Evolutionary conservation across 2,888 invertebrate species (phyloP).

Genomic region (Plemyria rubiginata): DNA sequence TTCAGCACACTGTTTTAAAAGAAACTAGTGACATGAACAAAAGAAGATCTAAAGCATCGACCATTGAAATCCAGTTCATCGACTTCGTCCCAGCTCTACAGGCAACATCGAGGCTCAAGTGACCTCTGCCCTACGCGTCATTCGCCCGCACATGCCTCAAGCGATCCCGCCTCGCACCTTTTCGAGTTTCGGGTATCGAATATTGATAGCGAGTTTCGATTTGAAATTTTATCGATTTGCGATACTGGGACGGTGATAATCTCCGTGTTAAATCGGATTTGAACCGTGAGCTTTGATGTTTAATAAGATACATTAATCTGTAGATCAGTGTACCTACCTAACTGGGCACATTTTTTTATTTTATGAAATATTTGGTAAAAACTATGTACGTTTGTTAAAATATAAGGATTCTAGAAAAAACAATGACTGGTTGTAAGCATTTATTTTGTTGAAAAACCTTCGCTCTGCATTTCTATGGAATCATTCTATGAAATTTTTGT

Average conservation of each 20-base stretch:
- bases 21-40: no score
- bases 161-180: conserved; percentile 75
- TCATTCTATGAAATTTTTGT: no score
- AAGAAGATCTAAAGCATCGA: conserved; percentile 20
- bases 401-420: no score
- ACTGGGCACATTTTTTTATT: no score
- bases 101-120: conserved; percentile 56
- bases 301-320: background rate
- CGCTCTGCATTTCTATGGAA: no score
- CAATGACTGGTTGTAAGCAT: no score
- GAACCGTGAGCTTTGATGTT: background rate
- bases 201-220: conserved; percentile 66
- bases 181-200: conserved; percentile 63
- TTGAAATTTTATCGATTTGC: conserved; percentile 35
- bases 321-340: background rate
- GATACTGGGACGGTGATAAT: background rate
- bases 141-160: conserved; percentile 57
- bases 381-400: no score
- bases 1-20: no score
- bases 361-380: no score
- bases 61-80: conserved; percentile 8
- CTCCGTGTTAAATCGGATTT: background rate
- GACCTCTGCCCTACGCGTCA: conserved; percentile 76
- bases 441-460: no score
- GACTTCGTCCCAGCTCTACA: conserved; percentile 30